These are phyloP conservation scores for Malachius bipustulatus DNA, from an alignment of 2,888 invertebrate species.

Conservation along the genomic window DNA sequence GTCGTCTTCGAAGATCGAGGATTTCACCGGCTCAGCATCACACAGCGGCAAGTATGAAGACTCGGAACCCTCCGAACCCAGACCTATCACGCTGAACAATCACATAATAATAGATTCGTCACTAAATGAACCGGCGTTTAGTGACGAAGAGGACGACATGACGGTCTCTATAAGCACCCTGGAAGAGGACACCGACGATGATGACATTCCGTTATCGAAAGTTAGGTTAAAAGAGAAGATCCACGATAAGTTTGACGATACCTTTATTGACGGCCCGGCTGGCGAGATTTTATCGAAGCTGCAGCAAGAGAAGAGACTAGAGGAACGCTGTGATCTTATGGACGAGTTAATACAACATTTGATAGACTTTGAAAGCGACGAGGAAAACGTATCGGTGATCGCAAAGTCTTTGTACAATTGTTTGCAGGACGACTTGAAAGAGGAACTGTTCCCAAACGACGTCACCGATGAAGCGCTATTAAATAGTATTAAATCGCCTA, in stretches of 20 bases:
- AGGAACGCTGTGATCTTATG: slow-evolving; percentile 45
- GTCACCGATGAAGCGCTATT: slow-evolving; percentile 51
- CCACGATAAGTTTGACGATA: slow-evolving; percentile 31
- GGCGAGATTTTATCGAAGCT: slow-evolving; percentile 44
- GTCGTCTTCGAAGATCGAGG: slow-evolving; percentile 36
- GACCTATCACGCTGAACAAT: slow-evolving; percentile 28
- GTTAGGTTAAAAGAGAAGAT: slow-evolving; percentile 51
- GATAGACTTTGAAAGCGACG: slow-evolving; percentile 48
- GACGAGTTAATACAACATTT: slow-evolving; percentile 44
- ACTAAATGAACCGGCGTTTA: slow-evolving; percentile 66
- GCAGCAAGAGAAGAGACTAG: slow-evolving; percentile 45
- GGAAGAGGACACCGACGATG: slow-evolving; percentile 58
- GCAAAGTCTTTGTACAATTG: slow-evolving; percentile 48
- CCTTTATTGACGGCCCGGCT: slow-evolving; percentile 43
- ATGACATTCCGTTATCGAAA: slow-evolving; percentile 68
- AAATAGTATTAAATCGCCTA: slow-evolving; percentile 62
- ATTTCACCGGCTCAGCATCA: slow-evolving; percentile 8
- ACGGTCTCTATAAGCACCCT: slow-evolving; percentile 33
- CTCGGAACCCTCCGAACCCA: slow-evolving; percentile 9
- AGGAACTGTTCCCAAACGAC: slow-evolving; percentile 40
- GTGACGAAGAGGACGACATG: slow-evolving; percentile 71
- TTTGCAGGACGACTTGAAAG: slow-evolving; percentile 39
- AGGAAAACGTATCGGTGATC: slow-evolving; percentile 44
- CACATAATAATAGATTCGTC: too few relatives aligned
- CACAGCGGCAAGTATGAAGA: slow-evolving; percentile 25